Percentiles rank a stretch among this genome's conserved stretches.
phyloP scores from a whole-genome alignment of 2,113 vertebrate genomes.

The Periophthalmus modestus region DNA sequence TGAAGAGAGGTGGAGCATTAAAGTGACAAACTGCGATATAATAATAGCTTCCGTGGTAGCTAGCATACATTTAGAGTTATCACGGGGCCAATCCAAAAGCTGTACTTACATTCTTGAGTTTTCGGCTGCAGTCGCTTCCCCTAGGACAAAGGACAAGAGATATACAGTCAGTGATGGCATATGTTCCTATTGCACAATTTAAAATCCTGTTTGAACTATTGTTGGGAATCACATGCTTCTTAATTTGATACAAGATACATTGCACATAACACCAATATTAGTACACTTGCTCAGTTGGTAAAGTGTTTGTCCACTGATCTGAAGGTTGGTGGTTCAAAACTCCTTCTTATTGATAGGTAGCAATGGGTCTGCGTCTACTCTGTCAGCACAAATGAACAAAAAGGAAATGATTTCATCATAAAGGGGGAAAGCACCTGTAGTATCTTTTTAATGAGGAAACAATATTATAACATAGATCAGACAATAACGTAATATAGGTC shows the following conservation, averaged over 20 bases:
- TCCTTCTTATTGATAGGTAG: neutral
- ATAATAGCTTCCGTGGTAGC: constrained; percentile 37
- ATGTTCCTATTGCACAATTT: neutral
- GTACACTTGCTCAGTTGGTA: too few relatives aligned
- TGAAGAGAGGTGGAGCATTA: neutral
- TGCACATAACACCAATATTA: neutral
- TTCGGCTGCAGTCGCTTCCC: constrained; percentile 85
- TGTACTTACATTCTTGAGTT: constrained; percentile 95
- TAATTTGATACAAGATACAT: neutral
- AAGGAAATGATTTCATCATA: too few relatives aligned
- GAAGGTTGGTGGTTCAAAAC: too few relatives aligned
- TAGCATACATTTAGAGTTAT: constrained; percentile 42
- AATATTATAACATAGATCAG: too few relatives aligned
- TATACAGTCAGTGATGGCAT: constrained; percentile 23
- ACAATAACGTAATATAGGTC: too few relatives aligned
- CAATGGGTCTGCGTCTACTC: neutral
- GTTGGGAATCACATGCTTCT: neutral
- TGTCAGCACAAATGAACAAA: neutral
- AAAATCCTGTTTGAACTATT: neutral
- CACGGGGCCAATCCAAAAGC: constrained; percentile 28
- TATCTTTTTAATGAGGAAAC: too few relatives aligned
- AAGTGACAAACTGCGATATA: constrained; percentile 28
- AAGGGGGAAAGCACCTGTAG: neutral
- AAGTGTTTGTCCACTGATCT: too few relatives aligned
- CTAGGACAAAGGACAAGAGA: constrained; percentile 62